Conservation (phyloP, 2,113 vertebrate genomes). For the Pseudopipra pipra region DNA sequence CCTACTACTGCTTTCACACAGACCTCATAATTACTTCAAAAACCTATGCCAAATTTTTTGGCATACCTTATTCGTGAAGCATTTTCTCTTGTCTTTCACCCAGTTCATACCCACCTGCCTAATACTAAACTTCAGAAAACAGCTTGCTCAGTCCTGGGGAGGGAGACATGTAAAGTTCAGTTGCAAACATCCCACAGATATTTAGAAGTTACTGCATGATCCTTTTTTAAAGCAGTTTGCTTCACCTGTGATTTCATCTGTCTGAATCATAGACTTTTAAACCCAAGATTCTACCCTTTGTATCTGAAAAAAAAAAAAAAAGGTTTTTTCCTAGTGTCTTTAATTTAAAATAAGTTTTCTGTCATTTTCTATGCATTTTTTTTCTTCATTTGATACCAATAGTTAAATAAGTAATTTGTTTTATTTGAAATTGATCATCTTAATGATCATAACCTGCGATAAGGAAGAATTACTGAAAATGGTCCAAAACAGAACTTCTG, state of each 20-base stretch:
- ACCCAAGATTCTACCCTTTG: neutral
- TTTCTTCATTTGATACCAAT: neutral
- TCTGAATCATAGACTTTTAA: neutral
- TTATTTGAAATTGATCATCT: neutral
- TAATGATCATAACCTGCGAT: neutral
- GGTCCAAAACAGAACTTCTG: neutral
- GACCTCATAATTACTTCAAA: constrained; percentile 56
- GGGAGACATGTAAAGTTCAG: neutral
- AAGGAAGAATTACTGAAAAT: neutral
- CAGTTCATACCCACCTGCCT: neutral
- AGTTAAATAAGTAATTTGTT: neutral
- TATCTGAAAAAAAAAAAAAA: neutral
- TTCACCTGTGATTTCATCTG: neutral
- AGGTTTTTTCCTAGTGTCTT: neutral
- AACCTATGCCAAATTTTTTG: constrained; percentile 35
- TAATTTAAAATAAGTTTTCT: neutral
- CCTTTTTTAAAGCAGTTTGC: neutral
- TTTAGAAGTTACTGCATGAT: neutral
- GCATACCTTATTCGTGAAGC: neutral
- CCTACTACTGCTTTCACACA: constrained; percentile 64
- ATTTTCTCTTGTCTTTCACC: neutral
- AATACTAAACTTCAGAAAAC: neutral
- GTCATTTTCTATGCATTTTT: neutral
- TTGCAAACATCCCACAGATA: neutral
- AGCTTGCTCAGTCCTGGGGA: neutral